A percentile compares a stretch with the other conserved stretches of the same genome.
Conservation (phyloP, 2,888 invertebrate species). For the Synergus gifuensis region DNA sequence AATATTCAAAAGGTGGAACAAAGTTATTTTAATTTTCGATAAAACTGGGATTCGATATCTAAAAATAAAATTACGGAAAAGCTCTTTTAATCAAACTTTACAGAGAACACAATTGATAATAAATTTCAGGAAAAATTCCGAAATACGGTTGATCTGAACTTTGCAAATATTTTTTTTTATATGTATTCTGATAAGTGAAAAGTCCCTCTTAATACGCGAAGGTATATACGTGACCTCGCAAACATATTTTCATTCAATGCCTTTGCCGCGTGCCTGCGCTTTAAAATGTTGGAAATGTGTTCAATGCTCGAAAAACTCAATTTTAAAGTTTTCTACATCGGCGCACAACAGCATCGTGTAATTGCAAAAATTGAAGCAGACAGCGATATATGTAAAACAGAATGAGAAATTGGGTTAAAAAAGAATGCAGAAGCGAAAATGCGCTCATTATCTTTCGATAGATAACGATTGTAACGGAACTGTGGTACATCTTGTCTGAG, state of each 20-base stretch:
- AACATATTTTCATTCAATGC: neutral
- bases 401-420: conserved; percentile 2
- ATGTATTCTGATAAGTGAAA: neutral
- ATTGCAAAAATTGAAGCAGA: conserved; percentile 1
- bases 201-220: neutral
- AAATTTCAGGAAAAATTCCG: no score
- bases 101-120: no score
- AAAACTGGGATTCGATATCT: conserved; percentile 8
- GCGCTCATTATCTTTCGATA: conserved; percentile 21
- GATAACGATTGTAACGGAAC: conserved; percentile 1
- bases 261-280: neutral
- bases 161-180: neutral
- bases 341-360: neutral
- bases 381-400: neutral
- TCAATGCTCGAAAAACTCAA: neutral
- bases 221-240: neutral
- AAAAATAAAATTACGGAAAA: conserved; percentile 5
- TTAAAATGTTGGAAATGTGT: neutral
- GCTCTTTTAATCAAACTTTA: neutral
- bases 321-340: neutral
- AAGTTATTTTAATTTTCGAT: conserved; percentile 30
- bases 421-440: conserved; percentile 13
- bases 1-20: conserved; percentile 34
- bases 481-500: neutral
- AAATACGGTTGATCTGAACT: no score